Base-by-base conservation (phyloP, 2,113 vertebrate species). In the Nestor notabilis region DNA sequence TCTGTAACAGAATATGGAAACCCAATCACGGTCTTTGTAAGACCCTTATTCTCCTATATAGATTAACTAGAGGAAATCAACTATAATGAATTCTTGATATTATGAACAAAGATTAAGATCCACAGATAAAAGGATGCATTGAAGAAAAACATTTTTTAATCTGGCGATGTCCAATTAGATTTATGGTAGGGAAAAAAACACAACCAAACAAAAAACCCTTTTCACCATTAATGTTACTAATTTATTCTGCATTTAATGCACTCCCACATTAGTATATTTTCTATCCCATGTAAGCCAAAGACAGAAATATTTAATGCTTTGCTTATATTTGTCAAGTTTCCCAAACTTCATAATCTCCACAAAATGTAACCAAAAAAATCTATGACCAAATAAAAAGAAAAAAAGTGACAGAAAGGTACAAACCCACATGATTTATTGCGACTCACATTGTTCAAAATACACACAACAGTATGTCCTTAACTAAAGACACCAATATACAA, bases 1-100 rank as follows among this genome's bases (percentile, higher is more conserved):
- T 91, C 99, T 99, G 93, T 4, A 96, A 96, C 1, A 89, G 19
- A 95, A 94, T 15, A 66, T 1, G 18, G 46, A 90, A 78, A 64
- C 1, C 5, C 13, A 47, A 9, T 86, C 13, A 83, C 11, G 43
- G 19, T 46, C 35, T 83, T 49, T 20, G 4, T 17, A 16, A 53
- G 4, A 3, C 25, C 5, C 18, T 56, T 47, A 29, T 12, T 58
- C 76, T 41, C 68, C 39, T 31, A 35, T 71, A 46, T 2, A 43
- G 25, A 70, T 11, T 28, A 66, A 27, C 13, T 16, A 5, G 3
- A 8, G 46, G 39, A 68, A 83, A 89, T 61, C 37, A 29, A 17
- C 68, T 6, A 9, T 5, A 24, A 66, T 9, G 6, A 75, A 75
- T 72, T 50, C 17, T 20, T 43, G 44, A 52, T 37, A 4, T 33